These are phyloP conservation scores for Phymatocera aterrima DNA, from an alignment of 2,888 invertebrate genomes.

Conservation along the genomic window DNA sequence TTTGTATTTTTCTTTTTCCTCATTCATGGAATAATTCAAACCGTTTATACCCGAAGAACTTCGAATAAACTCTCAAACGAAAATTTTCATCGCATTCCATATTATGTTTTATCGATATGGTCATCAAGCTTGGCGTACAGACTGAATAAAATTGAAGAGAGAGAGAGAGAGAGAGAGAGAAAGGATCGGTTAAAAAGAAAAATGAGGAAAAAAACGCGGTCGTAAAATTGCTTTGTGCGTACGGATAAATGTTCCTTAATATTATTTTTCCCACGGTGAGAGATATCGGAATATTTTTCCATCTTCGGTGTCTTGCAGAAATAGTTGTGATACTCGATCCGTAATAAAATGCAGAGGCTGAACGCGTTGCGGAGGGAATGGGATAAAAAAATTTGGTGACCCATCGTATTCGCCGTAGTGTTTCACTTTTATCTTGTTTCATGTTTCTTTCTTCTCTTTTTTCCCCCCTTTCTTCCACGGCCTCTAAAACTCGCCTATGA, in stretches of 20 bases:
- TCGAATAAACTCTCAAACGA: not conserved
- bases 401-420: not conserved
- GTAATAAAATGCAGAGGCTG: not conserved
- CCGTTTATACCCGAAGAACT: not conserved
- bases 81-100: not conserved
- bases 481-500: slow-evolving; percentile 59
- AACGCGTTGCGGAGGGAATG: not conserved
- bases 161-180: no score
- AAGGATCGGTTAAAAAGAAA: no score
- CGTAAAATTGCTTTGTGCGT: no score
- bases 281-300: no score
- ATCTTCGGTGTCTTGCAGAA: no score
- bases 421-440: not conserved
- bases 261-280: no score
- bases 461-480: not conserved
- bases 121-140: no score
- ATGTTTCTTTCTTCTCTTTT: not conserved
- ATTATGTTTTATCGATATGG: no score
- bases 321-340: not conserved
- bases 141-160: no score
- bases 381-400: not conserved
- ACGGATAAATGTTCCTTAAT: no score
- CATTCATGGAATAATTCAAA: not conserved
- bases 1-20: not conserved
- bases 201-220: no score